phyloP scores from a whole-genome alignment of 2,888 invertebrate species.

The Heliconius ismenius region DNA sequence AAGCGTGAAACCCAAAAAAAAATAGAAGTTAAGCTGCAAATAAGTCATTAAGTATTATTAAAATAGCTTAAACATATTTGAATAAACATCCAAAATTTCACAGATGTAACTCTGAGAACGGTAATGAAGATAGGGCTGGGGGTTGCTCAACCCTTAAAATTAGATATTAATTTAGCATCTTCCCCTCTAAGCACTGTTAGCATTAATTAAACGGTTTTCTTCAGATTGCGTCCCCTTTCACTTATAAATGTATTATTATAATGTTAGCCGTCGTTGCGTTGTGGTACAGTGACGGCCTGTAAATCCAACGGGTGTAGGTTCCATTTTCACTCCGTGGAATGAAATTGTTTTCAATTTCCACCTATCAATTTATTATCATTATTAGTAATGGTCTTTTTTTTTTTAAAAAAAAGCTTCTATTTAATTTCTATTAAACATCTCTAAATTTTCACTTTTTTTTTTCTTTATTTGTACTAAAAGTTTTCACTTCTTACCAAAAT shows the following conservation, averaged over 20 bases:
- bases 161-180: slow-evolving; percentile 75
- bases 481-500: no score
- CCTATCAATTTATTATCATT: no score
- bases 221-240: slow-evolving; percentile 32
- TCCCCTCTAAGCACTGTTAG: slow-evolving; percentile 41
- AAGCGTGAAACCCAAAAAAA: not conserved
- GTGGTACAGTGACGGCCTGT: not conserved
- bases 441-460: no score
- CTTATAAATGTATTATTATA: slow-evolving; percentile 27
- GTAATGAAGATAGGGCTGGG: slow-evolving; percentile 54
- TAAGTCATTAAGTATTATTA: not conserved
- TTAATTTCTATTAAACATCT: no score
- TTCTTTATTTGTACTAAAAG: no score
- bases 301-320: not conserved
- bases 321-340: not conserved
- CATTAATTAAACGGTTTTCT: slow-evolving; percentile 42
- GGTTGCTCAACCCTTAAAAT: slow-evolving; percentile 68
- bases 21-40: not conserved
- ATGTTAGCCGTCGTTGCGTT: not conserved
- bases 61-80: not conserved
- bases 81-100: slow-evolving; percentile 10
- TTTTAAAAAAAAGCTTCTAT: no score
- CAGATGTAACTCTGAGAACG: slow-evolving; percentile 40
- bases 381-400: no score
- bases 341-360: not conserved